Evolutionary conservation across 2,797 vertebrate species (phyloP).

Genomic region (Bufotes viridis): DNA sequence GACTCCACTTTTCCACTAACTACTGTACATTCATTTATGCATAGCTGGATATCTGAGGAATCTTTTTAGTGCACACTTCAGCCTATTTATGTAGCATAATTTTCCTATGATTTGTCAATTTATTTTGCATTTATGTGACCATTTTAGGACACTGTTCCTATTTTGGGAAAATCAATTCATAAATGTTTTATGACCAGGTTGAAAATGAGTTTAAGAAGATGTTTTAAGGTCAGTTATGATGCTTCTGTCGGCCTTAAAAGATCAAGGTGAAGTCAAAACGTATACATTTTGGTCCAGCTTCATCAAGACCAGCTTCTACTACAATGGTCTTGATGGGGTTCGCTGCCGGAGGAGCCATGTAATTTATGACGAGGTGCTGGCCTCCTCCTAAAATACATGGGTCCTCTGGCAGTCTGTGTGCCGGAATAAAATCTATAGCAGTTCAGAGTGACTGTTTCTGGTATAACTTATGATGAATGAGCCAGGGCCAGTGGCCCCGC

Average conservation of each 20-base stretch:
- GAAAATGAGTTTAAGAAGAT: not conserved
- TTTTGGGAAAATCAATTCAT: conserved; percentile 10
- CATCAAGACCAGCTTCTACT: too few relatives aligned
- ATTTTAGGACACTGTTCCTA: conserved; percentile 5
- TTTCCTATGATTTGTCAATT: not conserved
- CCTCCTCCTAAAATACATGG: too few relatives aligned
- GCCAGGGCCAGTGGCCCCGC: too few relatives aligned
- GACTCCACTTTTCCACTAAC: not conserved
- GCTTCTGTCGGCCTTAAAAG: not conserved
- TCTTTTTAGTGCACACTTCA: not conserved
- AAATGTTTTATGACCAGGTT: not conserved
- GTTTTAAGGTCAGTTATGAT: not conserved
- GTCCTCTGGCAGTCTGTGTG: too few relatives aligned
- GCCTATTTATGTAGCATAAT: not conserved
- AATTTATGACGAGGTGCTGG: too few relatives aligned
- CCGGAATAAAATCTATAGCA: too few relatives aligned
- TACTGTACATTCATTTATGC: not conserved
- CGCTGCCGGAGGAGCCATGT: too few relatives aligned
- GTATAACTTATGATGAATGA: too few relatives aligned
- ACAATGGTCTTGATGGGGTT: too few relatives aligned
- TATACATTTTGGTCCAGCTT: not conserved
- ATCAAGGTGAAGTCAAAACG: not conserved
- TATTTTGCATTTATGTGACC: conserved; percentile 3
- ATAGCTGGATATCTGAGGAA: not conserved
- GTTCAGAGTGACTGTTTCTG: too few relatives aligned